Evolutionary conservation across 2,113 vertebrate genomes (phyloP).

Genomic region (Thamnaconus septentrionalis): DNA sequence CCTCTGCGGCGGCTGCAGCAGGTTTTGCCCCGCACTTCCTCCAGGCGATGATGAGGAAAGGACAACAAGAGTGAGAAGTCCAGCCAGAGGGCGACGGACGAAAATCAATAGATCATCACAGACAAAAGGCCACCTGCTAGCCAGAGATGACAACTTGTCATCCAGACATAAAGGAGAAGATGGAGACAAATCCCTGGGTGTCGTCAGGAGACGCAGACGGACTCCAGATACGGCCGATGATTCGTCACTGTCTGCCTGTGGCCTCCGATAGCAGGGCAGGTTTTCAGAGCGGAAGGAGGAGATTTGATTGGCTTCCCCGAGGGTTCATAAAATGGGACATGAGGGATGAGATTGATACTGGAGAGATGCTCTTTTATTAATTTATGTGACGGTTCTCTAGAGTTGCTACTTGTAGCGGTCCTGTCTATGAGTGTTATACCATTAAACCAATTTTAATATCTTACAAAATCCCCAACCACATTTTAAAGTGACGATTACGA

Average conservation of each 20-base stretch:
- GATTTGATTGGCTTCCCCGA: constrained; percentile 30
- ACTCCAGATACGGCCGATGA: constrained; percentile 30
- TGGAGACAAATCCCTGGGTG: constrained; percentile 42
- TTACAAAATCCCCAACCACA: neutral
- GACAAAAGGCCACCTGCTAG: constrained; percentile 65
- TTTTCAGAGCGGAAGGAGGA: constrained; percentile 26
- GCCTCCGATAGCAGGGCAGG: constrained; percentile 25
- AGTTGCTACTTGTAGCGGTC: neutral
- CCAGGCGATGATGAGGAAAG: constrained; percentile 32
- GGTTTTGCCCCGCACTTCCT: constrained; percentile 22
- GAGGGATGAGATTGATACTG: constrained; percentile 20
- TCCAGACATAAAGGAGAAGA: constrained; percentile 39
- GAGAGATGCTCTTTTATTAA: constrained; percentile 1
- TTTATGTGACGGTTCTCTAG: neutral
- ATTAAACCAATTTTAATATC: constrained; percentile 2
- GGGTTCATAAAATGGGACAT: constrained; percentile 30
- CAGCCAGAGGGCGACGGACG: constrained; percentile 29
- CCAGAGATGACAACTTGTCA: constrained; percentile 60
- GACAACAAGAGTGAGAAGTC: constrained; percentile 49
- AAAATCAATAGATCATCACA: constrained; percentile 67
- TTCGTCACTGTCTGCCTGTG: constrained; percentile 32
- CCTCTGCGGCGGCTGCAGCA: constrained; percentile 29
- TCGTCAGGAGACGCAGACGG: constrained; percentile 34
- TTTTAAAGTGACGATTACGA: neutral
- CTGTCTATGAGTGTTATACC: neutral